Conservation (phyloP, 2,888 invertebrate species). For the Entomobrya multifasciata region DNA sequence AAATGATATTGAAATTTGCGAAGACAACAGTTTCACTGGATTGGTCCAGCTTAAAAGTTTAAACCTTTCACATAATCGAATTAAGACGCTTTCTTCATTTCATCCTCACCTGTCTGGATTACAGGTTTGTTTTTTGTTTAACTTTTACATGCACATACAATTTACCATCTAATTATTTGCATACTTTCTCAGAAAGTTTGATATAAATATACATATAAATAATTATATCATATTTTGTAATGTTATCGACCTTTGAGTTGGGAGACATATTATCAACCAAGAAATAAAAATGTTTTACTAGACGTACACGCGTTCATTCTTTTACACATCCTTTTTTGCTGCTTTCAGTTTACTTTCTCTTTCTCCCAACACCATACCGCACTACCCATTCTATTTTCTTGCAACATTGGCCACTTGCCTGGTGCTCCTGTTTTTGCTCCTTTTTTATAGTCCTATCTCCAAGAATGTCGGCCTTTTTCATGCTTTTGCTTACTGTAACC, state of each 20-base stretch:
- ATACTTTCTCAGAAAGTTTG: too few species aligned
- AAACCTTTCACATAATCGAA: conserved; percentile 91
- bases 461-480: conserved; percentile 31
- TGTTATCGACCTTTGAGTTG: conserved; percentile 36
- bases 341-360: background rate
- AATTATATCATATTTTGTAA: background rate
- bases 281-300: background rate
- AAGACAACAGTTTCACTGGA: conserved; percentile 91
- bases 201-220: too few species aligned
- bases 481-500: conserved; percentile 23
- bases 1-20: conserved; percentile 91
- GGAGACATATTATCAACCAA: background rate
- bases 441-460: background rate
- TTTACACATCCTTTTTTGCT: conserved; percentile 24
- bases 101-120: conserved; percentile 89
- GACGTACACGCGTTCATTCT: background rate
- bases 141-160: background rate
- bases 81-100: conserved; percentile 91
- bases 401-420: conserved; percentile 56
- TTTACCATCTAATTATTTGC: too few species aligned
- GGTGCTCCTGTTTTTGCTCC: conserved; percentile 27
- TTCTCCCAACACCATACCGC: background rate
- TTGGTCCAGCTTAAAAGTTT: conserved; percentile 87
- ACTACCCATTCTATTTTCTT: conserved; percentile 9
- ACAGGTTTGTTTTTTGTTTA: conserved; percentile 82